phyloP scores from a whole-genome alignment of 2,888 invertebrate species.

The Leptinotarsa haldemani region DNA sequence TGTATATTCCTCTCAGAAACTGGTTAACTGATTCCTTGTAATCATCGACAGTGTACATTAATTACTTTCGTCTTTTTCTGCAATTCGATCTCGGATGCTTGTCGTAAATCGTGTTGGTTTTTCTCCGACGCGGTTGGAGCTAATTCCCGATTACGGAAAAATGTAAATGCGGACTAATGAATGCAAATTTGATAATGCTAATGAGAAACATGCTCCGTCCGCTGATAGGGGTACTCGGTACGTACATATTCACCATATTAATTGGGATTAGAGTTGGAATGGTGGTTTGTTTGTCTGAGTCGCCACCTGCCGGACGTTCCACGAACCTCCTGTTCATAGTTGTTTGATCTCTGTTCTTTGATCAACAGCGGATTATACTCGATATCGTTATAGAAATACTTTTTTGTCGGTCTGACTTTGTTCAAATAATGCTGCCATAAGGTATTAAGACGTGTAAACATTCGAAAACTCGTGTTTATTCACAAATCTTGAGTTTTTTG shows the following conservation, averaged over 20 bases:
- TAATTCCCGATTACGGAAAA: conserved; percentile 31
- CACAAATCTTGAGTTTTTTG: no score
- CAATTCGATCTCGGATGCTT: conserved; percentile 16
- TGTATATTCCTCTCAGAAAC: conserved; percentile 41
- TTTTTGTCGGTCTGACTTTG: no score
- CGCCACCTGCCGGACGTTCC: not conserved
- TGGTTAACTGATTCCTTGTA: conserved; percentile 48
- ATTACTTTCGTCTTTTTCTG: conserved; percentile 36
- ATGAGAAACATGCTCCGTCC: conserved; percentile 7
- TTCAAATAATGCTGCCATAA: no score
- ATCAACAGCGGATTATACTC: no score
- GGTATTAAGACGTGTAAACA: no score
- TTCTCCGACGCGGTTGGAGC: conserved; percentile 15
- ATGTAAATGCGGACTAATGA: conserved; percentile 18
- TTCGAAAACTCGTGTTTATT: no score
- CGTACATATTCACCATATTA: not conserved
- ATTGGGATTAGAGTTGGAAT: not conserved
- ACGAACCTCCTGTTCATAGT: no score
- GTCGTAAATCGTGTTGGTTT: conserved; percentile 30
- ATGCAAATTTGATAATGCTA: conserved; percentile 15
- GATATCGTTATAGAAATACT: no score
- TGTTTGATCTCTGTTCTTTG: no score
- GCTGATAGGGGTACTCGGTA: not conserved
- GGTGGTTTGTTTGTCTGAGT: not conserved
- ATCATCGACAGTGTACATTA: conserved; percentile 43